These are phyloP conservation scores for Hemicrepidius hirtus DNA, from an alignment of 2,888 invertebrate genomes.

Conservation along the genomic window DNA sequence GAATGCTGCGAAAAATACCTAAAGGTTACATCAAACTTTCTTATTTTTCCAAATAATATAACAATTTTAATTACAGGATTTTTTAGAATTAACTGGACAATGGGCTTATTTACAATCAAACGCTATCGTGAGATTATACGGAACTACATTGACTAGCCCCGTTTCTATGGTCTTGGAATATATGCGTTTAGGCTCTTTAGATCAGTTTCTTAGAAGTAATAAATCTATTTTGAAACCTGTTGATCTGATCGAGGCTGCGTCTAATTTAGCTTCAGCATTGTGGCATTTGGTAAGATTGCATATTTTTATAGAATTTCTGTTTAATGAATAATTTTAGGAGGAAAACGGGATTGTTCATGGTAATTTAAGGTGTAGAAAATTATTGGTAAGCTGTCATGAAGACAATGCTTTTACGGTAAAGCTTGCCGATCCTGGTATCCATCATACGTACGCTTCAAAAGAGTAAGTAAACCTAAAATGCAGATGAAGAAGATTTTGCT, in stretches of 20 bases:
- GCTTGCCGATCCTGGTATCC: conserved; percentile 88
- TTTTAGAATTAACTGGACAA: conserved; percentile 83
- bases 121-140: conserved; percentile 85
- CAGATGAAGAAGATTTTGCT: too few species aligned
- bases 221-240: conserved; percentile 75
- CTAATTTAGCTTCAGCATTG: conserved; percentile 87
- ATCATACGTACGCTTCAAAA: conserved; percentile 75
- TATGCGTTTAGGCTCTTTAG: conserved; percentile 85
- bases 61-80: conserved; percentile 76
- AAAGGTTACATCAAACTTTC: too few species aligned
- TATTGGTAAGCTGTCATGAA: conserved; percentile 85
- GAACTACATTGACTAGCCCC: conserved; percentile 84
- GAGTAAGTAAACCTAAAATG: conserved; percentile 76
- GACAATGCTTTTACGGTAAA: conserved; percentile 84
- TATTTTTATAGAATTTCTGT: too few species aligned
- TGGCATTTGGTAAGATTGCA: conserved; percentile 83
- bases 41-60: background rate
- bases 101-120: conserved; percentile 87
- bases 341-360: conserved; percentile 90
- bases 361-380: conserved; percentile 86
- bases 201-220: conserved; percentile 78
- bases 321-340: conserved; percentile 72
- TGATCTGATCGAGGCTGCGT: conserved; percentile 88
- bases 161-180: conserved; percentile 89
- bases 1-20: conserved; percentile 78